Percentiles rank a stretch among this genome's conserved stretches.
Conservation (phyloP, 1,140 invertebrate species). For the Polyergus mexicanus region DNA sequence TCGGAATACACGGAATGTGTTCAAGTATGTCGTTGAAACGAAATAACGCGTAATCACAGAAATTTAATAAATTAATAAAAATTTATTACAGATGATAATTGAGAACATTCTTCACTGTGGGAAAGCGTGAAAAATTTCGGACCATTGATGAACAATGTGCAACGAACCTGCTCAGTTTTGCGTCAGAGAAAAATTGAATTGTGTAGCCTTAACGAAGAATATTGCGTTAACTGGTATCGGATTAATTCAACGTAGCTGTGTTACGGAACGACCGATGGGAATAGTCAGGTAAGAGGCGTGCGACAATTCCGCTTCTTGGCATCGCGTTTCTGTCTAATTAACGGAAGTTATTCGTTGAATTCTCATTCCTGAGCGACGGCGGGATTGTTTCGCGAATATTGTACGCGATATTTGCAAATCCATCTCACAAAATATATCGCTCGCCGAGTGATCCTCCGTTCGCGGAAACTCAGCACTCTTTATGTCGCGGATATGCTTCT, state of each 20-base stretch:
- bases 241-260: constrained; percentile 26
- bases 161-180: not conserved
- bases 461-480: not conserved
- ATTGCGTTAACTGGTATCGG: not conserved
- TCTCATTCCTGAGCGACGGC: not conserved
- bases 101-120: not conserved
- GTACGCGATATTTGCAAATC: constrained; percentile 9
- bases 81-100: not conserved
- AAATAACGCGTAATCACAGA: constrained; percentile 15
- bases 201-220: not conserved
- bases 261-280: not conserved
- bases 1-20: not conserved
- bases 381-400: constrained; percentile 59
- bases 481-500: too few relatives aligned
- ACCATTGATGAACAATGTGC: not conserved
- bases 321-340: not conserved
- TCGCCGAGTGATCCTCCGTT: not conserved
- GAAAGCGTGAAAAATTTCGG: not conserved
- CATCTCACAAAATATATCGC: not conserved
- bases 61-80: constrained; percentile 34
- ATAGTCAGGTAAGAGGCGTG: not conserved
- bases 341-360: constrained; percentile 2
- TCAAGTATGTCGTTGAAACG: not conserved
- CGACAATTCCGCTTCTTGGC: constrained; percentile 25
- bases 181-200: not conserved